Evolutionary conservation across 2,888 invertebrate species (phyloP).

Genomic region (Anagyrus pseudococci): DNA sequence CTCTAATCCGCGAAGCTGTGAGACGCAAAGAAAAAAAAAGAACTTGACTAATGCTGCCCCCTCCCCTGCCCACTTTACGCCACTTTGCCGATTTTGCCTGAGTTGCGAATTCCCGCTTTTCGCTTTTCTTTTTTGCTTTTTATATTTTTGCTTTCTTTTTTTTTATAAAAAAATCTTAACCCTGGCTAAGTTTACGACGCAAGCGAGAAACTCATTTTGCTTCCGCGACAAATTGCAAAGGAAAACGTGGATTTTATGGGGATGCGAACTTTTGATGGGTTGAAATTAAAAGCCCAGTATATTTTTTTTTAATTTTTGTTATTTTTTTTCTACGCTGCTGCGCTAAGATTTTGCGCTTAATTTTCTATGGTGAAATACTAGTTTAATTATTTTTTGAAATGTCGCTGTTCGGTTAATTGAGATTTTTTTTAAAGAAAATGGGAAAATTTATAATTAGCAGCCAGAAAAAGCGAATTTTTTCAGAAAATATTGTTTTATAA

Average conservation of each 20-base stretch:
- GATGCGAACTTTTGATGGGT: background rate
- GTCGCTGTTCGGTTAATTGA: no score
- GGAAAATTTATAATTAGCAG: no score
- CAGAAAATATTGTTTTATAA: no score
- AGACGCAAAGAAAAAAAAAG: slow-evolving; percentile 1
- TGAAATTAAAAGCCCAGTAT: background rate
- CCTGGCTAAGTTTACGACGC: background rate
- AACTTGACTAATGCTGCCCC: background rate
- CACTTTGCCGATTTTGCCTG: background rate
- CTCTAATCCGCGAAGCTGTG: slow-evolving; percentile 21
- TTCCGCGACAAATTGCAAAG: slow-evolving; percentile 8
- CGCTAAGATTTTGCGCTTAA: no score
- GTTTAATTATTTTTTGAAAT: no score
- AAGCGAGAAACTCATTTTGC: slow-evolving; percentile 7
- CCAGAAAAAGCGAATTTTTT: no score
- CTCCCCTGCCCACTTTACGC: background rate
- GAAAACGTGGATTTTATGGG: slow-evolving; percentile 1
- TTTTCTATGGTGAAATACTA: no score
- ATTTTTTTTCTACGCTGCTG: no score
- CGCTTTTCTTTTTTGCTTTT: background rate
- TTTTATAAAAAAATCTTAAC: background rate
- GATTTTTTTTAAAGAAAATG: no score
- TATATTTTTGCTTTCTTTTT: slow-evolving; percentile 1
- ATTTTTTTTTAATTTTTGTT: no score
- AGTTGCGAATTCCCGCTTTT: background rate